A percentile compares a stretch with the other conserved stretches of the same genome.
Conservation (phyloP, 2,113 vertebrate species). For the Macrotis lagotis region DNA sequence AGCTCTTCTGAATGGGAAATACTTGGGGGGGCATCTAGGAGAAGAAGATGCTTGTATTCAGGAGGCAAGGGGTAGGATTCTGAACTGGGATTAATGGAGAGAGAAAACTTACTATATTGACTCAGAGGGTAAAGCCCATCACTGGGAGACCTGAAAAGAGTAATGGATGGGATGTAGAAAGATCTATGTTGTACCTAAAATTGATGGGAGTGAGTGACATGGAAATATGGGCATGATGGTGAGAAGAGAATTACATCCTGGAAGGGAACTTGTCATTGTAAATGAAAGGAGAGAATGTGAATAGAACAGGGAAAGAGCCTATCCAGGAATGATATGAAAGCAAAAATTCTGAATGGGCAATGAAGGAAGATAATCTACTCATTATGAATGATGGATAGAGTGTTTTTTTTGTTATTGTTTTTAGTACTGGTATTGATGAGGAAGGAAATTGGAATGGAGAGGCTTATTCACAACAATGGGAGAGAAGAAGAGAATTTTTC, state of each 20-base stretch:
- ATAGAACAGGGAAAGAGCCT: not conserved
- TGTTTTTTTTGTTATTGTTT: not conserved
- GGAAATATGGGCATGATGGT: not conserved
- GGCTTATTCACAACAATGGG: not conserved
- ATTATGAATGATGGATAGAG: not conserved
- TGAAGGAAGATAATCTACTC: not conserved
- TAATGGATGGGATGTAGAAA: not conserved
- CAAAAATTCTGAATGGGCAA: not conserved
- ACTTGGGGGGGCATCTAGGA: not conserved
- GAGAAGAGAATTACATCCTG: not conserved
- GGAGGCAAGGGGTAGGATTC: not conserved
- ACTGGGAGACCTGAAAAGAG: not conserved
- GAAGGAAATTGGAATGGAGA: not conserved
- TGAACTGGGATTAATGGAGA: no score
- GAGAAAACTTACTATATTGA: not conserved
- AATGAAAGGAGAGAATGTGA: not conserved
- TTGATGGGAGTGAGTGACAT: not conserved
- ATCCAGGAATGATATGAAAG: not conserved
- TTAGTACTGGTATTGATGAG: not conserved
- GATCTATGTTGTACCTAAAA: not conserved
- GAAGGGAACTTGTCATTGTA: not conserved
- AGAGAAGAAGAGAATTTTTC: not conserved
- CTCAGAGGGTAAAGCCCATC: not conserved
- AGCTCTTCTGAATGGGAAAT: not conserved
- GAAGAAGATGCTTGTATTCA: not conserved